Conservation (phyloP, 2,888 invertebrate genomes). For the Leptinotarsa tumamoca region DNA sequence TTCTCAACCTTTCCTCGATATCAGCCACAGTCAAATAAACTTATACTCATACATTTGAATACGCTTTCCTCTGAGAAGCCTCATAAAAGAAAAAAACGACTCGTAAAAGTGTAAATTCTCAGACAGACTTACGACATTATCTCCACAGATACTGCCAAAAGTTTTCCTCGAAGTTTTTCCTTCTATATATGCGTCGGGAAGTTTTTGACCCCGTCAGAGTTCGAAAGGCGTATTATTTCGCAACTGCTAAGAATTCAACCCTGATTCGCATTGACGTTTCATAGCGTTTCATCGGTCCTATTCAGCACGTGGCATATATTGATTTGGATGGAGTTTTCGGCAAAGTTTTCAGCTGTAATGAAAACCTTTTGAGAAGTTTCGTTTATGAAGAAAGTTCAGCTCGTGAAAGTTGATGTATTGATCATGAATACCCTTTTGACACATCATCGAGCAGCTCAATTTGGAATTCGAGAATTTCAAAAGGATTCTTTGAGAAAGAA, state of each 20-base stretch:
- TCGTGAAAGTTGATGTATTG: background rate
- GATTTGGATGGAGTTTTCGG: constrained; percentile 10
- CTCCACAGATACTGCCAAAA: constrained; percentile 36
- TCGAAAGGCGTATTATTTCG: constrained; percentile 17
- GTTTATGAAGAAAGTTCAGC: constrained; percentile 11
- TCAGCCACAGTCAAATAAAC: background rate
- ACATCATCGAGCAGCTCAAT: background rate
- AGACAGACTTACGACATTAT: constrained; percentile 28
- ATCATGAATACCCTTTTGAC: background rate
- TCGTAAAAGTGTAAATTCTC: constrained; percentile 40
- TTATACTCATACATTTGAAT: constrained; percentile 4
- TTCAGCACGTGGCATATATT: constrained; percentile 4
- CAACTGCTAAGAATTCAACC: background rate
- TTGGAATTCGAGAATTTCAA: background rate
- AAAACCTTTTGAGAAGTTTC: constrained; percentile 11
- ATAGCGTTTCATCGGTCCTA: constrained; percentile 4
- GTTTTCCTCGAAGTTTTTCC: constrained; percentile 25
- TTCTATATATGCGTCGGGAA: constrained; percentile 4
- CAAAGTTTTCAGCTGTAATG: background rate
- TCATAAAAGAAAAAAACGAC: constrained; percentile 14
- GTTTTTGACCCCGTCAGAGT: constrained; percentile 22
- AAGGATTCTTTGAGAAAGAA: too few relatives aligned
- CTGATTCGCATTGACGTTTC: constrained; percentile 16
- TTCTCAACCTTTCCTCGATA: background rate
- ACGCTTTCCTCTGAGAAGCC: background rate